Evolutionary conservation across 2,888 invertebrate genomes (phyloP).

Genomic region (Ceriagrion tenellum): DNA sequence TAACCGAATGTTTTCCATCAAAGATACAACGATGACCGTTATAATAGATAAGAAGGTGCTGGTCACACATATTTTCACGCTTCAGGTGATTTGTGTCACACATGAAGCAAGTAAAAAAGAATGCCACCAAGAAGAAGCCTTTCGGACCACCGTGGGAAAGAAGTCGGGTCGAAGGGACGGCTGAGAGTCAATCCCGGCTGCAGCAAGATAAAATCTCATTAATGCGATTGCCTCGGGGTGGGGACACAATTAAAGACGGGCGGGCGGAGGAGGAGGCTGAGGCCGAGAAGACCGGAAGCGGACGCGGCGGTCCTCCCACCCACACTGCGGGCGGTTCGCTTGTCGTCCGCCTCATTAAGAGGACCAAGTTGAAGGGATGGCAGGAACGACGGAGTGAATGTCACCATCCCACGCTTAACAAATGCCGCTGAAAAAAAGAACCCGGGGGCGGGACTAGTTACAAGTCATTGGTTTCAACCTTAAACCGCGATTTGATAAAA

Average conservation of each 20-base stretch:
- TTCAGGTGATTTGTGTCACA: too few relatives aligned
- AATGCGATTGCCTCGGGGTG: not conserved
- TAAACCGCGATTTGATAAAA: not conserved
- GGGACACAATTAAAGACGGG: not conserved
- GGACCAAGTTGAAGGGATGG: not conserved
- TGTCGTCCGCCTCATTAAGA: not conserved
- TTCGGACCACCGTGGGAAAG: not conserved
- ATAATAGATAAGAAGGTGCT: not conserved
- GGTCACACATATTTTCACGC: not conserved
- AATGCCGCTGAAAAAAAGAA: not conserved
- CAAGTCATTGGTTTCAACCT: not conserved
- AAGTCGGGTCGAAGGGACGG: not conserved
- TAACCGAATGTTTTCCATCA: too few relatives aligned
- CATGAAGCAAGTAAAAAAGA: too few relatives aligned
- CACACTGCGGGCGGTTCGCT: not conserved
- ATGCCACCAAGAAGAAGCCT: not conserved
- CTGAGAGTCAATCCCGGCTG: not conserved
- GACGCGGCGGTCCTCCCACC: not conserved
- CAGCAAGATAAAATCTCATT: conserved; percentile 5
- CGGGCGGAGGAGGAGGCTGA: not conserved
- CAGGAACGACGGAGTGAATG: not conserved
- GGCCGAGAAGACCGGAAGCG: not conserved
- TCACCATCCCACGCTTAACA: not conserved
- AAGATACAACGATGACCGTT: not conserved
- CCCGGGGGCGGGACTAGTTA: not conserved